These are phyloP conservation scores for Macrobrachium rosenbergii DNA, from an alignment of 1,140 invertebrate species.

Conservation along the genomic window DNA sequence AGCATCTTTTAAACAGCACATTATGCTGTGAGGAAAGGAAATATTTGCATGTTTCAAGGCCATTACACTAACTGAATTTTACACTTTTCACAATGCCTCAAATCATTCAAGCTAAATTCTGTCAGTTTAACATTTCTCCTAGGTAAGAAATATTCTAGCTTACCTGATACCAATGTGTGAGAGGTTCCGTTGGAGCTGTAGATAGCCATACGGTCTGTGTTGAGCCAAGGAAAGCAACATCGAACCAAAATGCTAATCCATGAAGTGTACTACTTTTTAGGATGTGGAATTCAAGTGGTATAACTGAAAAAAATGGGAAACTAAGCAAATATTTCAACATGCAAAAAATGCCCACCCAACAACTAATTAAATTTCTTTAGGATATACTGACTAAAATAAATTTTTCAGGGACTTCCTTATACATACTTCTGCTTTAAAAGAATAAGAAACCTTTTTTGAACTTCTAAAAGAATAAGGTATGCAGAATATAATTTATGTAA, in stretches of 20 bases:
- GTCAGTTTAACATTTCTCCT: neutral
- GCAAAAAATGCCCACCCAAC: neutral
- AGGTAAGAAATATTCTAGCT: neutral
- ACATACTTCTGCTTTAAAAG: too few relatives aligned
- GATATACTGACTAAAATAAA: too few relatives aligned
- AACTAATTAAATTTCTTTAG: too few relatives aligned
- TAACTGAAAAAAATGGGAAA: conserved; percentile 75
- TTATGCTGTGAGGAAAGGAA: too few relatives aligned
- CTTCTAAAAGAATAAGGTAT: too few relatives aligned
- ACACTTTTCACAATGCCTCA: too few relatives aligned
- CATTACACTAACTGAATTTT: too few relatives aligned
- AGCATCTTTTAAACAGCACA: neutral
- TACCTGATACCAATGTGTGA: conserved; percentile 99
- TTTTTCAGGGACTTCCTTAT: too few relatives aligned
- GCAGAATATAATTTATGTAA: too few relatives aligned
- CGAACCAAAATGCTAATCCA: conserved; percentile 99
- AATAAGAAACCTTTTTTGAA: too few relatives aligned
- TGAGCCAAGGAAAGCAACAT: conserved; percentile 97
- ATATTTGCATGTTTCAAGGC: neutral
- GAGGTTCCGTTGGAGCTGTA: conserved; percentile 97
- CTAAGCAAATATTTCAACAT: neutral
- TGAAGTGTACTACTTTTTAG: conserved; percentile 95
- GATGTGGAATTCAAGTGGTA: conserved; percentile 94
- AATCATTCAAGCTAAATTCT: too few relatives aligned
- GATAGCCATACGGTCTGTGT: conserved; percentile 95